A percentile compares a stretch with the other conserved stretches of the same genome.
Evolutionary conservation across 2,113 vertebrate species (phyloP).

Genomic region (Macquaria australasica): DNA sequence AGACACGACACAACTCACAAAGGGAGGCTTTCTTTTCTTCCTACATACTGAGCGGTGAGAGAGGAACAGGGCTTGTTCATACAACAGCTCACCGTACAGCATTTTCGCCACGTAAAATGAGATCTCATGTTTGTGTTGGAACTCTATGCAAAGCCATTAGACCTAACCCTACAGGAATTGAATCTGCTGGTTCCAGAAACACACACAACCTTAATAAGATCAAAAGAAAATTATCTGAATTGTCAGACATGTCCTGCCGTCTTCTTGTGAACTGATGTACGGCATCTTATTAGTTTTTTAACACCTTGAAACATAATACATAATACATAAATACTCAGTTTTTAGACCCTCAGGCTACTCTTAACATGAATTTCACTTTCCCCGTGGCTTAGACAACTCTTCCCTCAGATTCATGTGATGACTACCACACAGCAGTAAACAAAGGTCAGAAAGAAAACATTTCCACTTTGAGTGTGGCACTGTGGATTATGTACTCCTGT

Average conservation of each 20-base stretch:
- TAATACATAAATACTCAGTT: too few relatives aligned
- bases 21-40: conserved; percentile 62
- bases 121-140: conserved; percentile 25
- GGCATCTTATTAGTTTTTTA: not conserved
- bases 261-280: not conserved
- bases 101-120: conserved; percentile 20
- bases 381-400: conserved; percentile 22
- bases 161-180: not conserved
- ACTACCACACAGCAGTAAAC: conserved; percentile 36
- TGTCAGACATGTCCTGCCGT: not conserved
- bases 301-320: not conserved
- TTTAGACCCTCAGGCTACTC: conserved; percentile 21
- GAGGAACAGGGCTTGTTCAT: conserved; percentile 26
- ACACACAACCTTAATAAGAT: not conserved
- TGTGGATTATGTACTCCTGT: conserved; percentile 47
- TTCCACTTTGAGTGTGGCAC: conserved; percentile 30
- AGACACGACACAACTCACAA: conserved; percentile 75
- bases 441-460: conserved; percentile 50
- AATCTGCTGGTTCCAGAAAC: not conserved
- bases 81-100: not conserved
- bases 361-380: conserved; percentile 21
- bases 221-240: not conserved
- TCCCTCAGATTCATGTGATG: conserved; percentile 26
- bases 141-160: conserved; percentile 4
- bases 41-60: conserved; percentile 25